phyloP scores from a whole-genome alignment of 2,888 invertebrate genomes.

The Machimus atricapillus region DNA sequence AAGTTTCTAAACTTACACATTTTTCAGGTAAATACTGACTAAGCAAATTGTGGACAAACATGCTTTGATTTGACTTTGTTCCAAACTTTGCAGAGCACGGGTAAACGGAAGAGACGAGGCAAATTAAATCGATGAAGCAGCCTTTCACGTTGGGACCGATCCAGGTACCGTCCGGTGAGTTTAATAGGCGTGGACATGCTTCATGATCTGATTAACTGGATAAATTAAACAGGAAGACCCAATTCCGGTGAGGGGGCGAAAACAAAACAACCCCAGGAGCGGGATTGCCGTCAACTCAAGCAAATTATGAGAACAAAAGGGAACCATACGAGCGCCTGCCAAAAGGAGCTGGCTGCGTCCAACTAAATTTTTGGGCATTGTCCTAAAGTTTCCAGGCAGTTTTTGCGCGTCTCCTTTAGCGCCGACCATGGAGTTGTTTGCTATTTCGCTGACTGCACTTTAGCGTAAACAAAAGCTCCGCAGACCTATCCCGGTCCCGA shows the following conservation, averaged over 20 bases:
- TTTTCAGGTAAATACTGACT: background rate
- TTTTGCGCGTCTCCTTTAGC: slow-evolving; percentile 14
- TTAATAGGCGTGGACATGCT: background rate
- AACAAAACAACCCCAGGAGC: slow-evolving; percentile 2
- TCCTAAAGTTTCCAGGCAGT: slow-evolving; percentile 2
- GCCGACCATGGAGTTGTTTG: background rate
- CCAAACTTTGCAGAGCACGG: background rate
- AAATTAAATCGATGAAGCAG: background rate
- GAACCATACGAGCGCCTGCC: background rate
- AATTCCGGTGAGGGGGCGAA: slow-evolving; percentile 3
- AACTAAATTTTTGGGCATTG: slow-evolving; percentile 23
- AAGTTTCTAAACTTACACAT: background rate
- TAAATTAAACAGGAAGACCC: background rate
- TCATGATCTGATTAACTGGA: slow-evolving; percentile 6
- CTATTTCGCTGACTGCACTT: slow-evolving; percentile 25
- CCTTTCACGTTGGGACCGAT: background rate
- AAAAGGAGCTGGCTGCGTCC: background rate
- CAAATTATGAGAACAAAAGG: slow-evolving; percentile 25
- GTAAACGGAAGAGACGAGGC: background rate
- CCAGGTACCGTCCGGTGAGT: background rate
- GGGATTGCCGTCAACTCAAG: background rate
- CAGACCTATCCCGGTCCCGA: background rate
- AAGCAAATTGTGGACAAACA: background rate
- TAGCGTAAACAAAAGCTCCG: slow-evolving; percentile 7
- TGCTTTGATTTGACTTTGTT: background rate